Evolutionary conservation across 2,888 invertebrate species (phyloP).

Genomic region (Agonopterix alstromeriana): DNA sequence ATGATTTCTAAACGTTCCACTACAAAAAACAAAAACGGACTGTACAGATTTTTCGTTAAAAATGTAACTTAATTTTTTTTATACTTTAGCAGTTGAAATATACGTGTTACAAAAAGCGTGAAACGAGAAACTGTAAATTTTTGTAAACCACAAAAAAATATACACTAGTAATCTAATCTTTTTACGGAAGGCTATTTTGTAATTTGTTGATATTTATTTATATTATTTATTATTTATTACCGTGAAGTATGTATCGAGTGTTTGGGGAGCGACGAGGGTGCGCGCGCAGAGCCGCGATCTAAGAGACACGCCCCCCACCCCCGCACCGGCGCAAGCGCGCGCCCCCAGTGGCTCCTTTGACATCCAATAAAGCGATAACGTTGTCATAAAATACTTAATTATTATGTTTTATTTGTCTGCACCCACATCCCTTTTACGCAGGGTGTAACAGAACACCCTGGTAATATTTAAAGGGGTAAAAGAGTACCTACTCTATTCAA

Average conservation of each 20-base stretch:
- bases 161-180: slow-evolving; percentile 70
- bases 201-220: slow-evolving; percentile 76
- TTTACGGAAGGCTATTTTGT: slow-evolving; percentile 75
- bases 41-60: slow-evolving; percentile 73
- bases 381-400: slow-evolving; percentile 77
- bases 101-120: slow-evolving; percentile 52
- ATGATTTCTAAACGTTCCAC: slow-evolving; percentile 87
- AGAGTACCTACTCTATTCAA: too few relatives aligned
- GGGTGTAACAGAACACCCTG: too few relatives aligned
- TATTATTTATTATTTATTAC: slow-evolving; percentile 75
- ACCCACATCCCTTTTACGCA: slow-evolving; percentile 10
- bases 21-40: slow-evolving; percentile 70
- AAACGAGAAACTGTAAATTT: slow-evolving; percentile 63
- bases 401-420: slow-evolving; percentile 32
- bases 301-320: slow-evolving; percentile 69
- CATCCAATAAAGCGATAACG: slow-evolving; percentile 81
- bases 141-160: slow-evolving; percentile 61
- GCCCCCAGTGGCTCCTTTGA: slow-evolving; percentile 37
- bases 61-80: slow-evolving; percentile 55
- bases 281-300: slow-evolving; percentile 39
- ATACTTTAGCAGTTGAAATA: slow-evolving; percentile 54
- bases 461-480: too few relatives aligned
- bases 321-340: slow-evolving; percentile 45
- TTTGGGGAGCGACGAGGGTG: slow-evolving; percentile 46
- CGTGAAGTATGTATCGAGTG: slow-evolving; percentile 65